Base-by-base conservation (phyloP, 64 coral and sea anemone species). In the Montipora cactus region DNA sequence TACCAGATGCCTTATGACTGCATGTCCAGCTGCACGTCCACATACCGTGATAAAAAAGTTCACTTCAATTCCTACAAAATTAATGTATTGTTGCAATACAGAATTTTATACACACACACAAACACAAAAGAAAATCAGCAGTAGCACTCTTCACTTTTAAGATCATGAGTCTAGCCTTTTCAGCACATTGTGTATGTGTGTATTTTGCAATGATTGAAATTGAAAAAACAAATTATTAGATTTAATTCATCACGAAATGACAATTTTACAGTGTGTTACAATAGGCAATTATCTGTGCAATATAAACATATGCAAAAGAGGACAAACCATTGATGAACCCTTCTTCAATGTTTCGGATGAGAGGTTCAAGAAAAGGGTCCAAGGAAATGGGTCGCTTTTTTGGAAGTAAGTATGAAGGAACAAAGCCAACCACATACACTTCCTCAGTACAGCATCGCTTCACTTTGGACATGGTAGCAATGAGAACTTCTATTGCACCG, bases 381-480 rank as follows among this genome's bases (percentile, higher is more conserved):
- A 87, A 48, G 8, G 13, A n/a, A n/a, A 49, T 87, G 48, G 66
- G 83, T 87, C 83, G 25, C 68, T 18, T n/a, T 15, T 87, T 22
- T 72, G 83, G 67, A 19, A 87, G 67, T 7, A 49, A 18, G 16
- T 87, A 70, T 19, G 66, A 73, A 19, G 67, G 83, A 4, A 87
- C 83, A 87, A 87, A 87, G 10, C 83, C 83, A 44, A 87, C 83
- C 12, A 48, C 49, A 70, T 87, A 87, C 75, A 87, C 62, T 15
- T 87, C 52, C 52, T 55, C 52, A 55, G 52, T 55, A 55, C 52
- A 10, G 52, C 52, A 55, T 55, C 0, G 52, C 25, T 87, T 68
- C 48, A 21, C 70, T 47, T 87, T 87, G 25, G 66, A 59, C 83
- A 87, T 87, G 44, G 83, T 87, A 70, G 83, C 83, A 70, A 87